Conservation (phyloP, 2,113 vertebrate species). For the Nibea albiflora region DNA sequence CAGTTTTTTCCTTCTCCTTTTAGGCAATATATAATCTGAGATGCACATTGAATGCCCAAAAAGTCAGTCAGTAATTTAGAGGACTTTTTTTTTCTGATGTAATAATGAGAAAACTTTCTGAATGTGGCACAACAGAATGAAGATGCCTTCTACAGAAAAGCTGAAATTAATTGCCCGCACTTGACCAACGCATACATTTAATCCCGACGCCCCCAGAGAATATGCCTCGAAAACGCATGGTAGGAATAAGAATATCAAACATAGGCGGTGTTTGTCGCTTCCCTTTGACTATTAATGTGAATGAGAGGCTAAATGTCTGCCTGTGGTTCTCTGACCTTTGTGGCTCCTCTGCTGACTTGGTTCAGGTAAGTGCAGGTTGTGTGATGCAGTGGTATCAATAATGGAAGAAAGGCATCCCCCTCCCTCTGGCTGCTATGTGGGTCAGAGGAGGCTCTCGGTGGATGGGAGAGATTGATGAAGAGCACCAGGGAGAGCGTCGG, state of each 20-base stretch:
- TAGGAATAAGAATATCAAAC: conserved; percentile 11
- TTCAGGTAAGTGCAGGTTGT: conserved; percentile 73
- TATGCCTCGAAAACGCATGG: background rate
- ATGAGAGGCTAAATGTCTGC: conserved; percentile 75
- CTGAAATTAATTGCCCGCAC: conserved; percentile 4
- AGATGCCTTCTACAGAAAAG: background rate
- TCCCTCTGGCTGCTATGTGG: conserved; percentile 81
- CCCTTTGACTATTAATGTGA: conserved; percentile 55
- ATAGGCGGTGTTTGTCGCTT: conserved; percentile 22
- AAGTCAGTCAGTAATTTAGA: conserved; percentile 19
- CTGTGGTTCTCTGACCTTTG: conserved; percentile 80
- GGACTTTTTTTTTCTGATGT: background rate
- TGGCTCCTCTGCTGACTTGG: conserved; percentile 74
- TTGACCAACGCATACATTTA: background rate
- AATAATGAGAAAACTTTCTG: background rate
- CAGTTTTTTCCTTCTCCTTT: background rate
- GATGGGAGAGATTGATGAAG: conserved; percentile 86
- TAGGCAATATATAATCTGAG: conserved; percentile 1
- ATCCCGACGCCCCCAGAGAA: background rate
- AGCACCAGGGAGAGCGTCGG: conserved; percentile 78
- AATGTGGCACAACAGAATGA: background rate
- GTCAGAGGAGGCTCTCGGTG: conserved; percentile 84
- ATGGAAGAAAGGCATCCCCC: conserved; percentile 80
- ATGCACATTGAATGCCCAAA: conserved; percentile 8
- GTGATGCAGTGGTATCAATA: conserved; percentile 85